phyloP scores from a whole-genome alignment of 2,888 invertebrate genomes.

The Drosophila hamatofila region DNA sequence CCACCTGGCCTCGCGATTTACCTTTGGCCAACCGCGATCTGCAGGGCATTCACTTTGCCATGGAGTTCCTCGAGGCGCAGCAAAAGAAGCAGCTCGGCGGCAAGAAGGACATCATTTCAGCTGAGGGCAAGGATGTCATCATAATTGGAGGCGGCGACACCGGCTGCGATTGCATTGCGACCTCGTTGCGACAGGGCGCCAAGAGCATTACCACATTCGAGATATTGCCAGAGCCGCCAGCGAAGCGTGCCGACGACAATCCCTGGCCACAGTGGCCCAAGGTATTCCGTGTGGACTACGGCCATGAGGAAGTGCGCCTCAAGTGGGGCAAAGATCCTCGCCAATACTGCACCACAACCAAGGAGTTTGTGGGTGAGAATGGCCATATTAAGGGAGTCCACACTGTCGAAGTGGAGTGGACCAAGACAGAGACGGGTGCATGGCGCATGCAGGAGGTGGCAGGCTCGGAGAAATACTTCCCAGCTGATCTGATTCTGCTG shows the following conservation, averaged over 20 bases:
- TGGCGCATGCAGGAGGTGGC: constrained; percentile 97
- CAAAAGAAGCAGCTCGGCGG: constrained; percentile 96
- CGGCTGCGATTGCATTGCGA: constrained; percentile 99
- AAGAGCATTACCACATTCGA: constrained; percentile 96
- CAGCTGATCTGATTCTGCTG: constrained; percentile 95
- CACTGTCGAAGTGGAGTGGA: constrained; percentile 97
- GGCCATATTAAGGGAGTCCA: constrained; percentile 96
- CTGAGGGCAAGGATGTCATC: constrained; percentile 97
- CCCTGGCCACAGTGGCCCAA: constrained; percentile 99
- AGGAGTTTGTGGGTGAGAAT: constrained; percentile 96
- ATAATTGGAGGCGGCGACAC: constrained; percentile 96
- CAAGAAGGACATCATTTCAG: constrained; percentile 88
- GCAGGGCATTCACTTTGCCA: constrained; percentile 98
- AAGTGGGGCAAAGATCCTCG: constrained; percentile 97
- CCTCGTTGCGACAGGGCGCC: constrained; percentile 97
- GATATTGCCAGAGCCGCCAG: constrained; percentile 96
- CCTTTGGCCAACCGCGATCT: constrained; percentile 94
- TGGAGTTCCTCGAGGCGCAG: constrained; percentile 98
- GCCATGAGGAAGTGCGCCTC: constrained; percentile 98
- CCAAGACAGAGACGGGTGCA: constrained; percentile 94
- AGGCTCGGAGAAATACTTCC: constrained; percentile 91
- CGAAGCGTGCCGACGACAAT: constrained; percentile 92
- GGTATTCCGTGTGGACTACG: constrained; percentile 98
- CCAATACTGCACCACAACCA: constrained; percentile 96
- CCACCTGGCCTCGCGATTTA: constrained; percentile 98